Base-by-base conservation (phyloP, 2,888 invertebrate genomes). In the Drosophila silvestris region DNA sequence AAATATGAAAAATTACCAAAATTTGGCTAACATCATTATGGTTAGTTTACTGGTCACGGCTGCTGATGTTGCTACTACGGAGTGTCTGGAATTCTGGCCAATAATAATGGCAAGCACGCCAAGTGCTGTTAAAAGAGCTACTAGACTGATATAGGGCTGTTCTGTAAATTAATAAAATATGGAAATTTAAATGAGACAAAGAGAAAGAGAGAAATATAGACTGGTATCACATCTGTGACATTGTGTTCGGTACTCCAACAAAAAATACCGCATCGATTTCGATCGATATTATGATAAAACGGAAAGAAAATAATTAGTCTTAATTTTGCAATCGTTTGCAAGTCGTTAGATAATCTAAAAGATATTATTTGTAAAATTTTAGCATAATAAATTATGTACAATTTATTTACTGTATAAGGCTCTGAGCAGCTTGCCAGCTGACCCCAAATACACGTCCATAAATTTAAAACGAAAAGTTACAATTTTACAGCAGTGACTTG, bases 1-100 rank as follows among this genome's bases (percentile, higher is more conserved):
- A 57, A 84, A 71, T 74, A 61, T 87, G 82, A 84, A 74, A 85
- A 82, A 85, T 90, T 5, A 62, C 70, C 74, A 67, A 72, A 75
- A 74, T 78, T 85, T 79, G 75, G 75, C 70, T 70, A 84, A 74
- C 79, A 85, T 77, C 65, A 88, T 87, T 87, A 82, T 63, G 90
- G 88, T 90, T 81, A 73, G 69, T 71, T 69, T 70, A 59, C 52
- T 63, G 70, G 73, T 52, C 75, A 64, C 71, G 81, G 71, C 77
- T 81, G 67, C 37, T 59, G 41, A 44, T 59, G 57, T 30, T 52
- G 50, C 47, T 33, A 22, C 30, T 19, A 35, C 58, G 19, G 32
- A 28, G 3, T 28, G 75, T 53, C 41, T 58, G 70, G 39, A 58
- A 67, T 61, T 37, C 1, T 3, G 59, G 73, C 30, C 54, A 62